Evolutionary conservation across 2,797 vertebrate species (phyloP).

Genomic region (Ctenosaura bakeri): DNA sequence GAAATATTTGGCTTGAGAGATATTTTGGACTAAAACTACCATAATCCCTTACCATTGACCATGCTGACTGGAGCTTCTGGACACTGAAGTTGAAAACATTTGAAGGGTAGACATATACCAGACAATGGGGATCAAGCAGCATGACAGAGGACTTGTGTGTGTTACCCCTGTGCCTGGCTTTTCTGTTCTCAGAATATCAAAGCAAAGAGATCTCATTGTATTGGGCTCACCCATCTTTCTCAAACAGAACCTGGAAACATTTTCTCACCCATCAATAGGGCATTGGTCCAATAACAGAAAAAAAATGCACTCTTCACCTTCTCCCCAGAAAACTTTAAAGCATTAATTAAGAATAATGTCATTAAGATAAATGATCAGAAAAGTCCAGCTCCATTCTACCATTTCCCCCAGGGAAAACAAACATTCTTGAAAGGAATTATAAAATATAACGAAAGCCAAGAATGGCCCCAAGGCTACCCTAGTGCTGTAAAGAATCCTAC

Average conservation of each 20-base stretch:
- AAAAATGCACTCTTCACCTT: neutral
- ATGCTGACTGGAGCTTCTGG: neutral
- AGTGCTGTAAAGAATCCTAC: conserved; percentile 1
- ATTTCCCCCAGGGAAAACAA: neutral
- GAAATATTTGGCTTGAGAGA: neutral
- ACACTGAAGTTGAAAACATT: neutral
- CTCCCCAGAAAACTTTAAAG: neutral
- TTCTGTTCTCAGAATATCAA: neutral
- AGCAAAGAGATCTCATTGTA: conserved; percentile 1
- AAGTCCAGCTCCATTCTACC: conserved; percentile 14
- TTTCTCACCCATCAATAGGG: neutral
- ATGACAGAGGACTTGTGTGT: no score
- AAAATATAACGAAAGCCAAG: conserved; percentile 26
- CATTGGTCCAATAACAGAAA: neutral
- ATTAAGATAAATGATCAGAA: conserved; percentile 36
- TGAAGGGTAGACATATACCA: neutral
- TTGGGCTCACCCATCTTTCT: neutral
- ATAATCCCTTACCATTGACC: neutral
- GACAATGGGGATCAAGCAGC: neutral
- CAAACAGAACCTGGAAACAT: neutral
- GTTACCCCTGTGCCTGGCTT: neutral
- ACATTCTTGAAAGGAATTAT: conserved; percentile 19
- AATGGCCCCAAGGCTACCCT: conserved; percentile 19
- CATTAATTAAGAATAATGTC: conserved; percentile 31
- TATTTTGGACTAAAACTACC: no score